Evolutionary conservation across 2,797 vertebrate genomes (phyloP), one percentile per base, ranked within the genome.

Genomic region (Sus cebifrons): DNA sequence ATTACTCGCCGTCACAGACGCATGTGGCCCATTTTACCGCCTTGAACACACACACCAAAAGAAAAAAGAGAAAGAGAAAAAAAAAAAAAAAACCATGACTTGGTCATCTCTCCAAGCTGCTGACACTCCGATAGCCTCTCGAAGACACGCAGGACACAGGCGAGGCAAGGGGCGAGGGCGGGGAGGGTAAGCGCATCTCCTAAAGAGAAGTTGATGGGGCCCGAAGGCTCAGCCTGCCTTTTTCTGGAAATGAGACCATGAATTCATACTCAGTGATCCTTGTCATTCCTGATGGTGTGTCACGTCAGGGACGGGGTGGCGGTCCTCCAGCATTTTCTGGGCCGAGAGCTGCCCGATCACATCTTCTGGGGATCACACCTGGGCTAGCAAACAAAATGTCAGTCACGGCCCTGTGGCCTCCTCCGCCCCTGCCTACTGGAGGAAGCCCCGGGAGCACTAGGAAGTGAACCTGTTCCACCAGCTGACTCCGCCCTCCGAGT

Each of bases 1-100:
- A 98, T 98, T 98, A 83, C 64, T 81, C 97, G 94, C 95, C 88
- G 86, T 97, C 97, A 49, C 36, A 95, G 96, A 97, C 74, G 40
- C 95, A 87, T 0, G 65, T 62, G 96, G 97, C 97, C 98, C 98
- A 97, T 92, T 97, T 97, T 97, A 97, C 96, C 78, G 77, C 98
- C 4, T 12, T 40, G 97, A 98, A 97, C 97, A 97, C 97, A 49
- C 44, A 49, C 44, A 49, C 44, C 44, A 49, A 49, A 49, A 49
- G 9, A 49, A 49, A 49, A 49, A 49, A 49, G 36, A 36, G 6
- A 49, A 49, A 49, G 9, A 49, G n/a, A n/a, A n/a, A 49, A 49
- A 49, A 49, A 49, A 49, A 49, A 49, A 49, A 91, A 94, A 98
- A 84, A 96, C 70, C 88, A 91, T 85, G 92, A 87, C 6, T 40